These are phyloP conservation scores for Misgurnus mizolepis DNA, from an alignment of 2,113 vertebrate genomes.

Conservation along the genomic window DNA sequence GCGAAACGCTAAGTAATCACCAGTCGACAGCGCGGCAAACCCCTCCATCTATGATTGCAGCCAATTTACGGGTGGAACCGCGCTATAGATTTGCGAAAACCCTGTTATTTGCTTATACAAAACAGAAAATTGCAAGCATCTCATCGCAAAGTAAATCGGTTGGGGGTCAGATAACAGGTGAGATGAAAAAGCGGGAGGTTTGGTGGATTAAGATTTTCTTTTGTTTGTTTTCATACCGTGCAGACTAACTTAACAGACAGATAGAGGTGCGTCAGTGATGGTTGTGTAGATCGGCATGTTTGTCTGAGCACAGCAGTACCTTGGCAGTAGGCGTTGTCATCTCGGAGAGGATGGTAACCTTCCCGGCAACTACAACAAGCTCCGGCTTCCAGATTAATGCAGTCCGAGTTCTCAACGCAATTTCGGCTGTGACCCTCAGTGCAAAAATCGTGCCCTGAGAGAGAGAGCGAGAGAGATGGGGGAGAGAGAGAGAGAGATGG, in stretches of 20 bases:
- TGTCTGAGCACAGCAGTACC: conserved; percentile 68
- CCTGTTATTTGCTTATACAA: conserved; percentile 17
- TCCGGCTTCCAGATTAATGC: conserved; percentile 82
- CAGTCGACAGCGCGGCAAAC: neutral
- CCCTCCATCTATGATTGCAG: conserved; percentile 18
- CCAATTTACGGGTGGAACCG: neutral
- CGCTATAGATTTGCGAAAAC: conserved; percentile 12
- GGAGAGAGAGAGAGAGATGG: no score
- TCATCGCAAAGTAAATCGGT: neutral
- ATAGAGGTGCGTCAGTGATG: neutral
- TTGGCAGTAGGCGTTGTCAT: conserved; percentile 88
- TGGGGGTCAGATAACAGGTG: conserved; percentile 19
- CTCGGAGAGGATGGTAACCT: conserved; percentile 81
- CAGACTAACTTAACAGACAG: no score
- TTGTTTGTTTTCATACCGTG: neutral
- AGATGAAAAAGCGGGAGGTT: neutral
- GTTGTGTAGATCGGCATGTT: neutral
- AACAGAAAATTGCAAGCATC: conserved; percentile 3
- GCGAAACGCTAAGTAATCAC: conserved; percentile 18
- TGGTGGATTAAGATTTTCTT: neutral
- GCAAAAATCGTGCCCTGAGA: conserved; percentile 85
- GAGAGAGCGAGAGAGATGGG: neutral
- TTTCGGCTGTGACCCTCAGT: conserved; percentile 77
- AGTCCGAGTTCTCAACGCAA: conserved; percentile 86
- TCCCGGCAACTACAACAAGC: conserved; percentile 82